These are phyloP conservation scores for Cottus gobio DNA, from an alignment of 2,113 vertebrate genomes.

Conservation along the genomic window DNA sequence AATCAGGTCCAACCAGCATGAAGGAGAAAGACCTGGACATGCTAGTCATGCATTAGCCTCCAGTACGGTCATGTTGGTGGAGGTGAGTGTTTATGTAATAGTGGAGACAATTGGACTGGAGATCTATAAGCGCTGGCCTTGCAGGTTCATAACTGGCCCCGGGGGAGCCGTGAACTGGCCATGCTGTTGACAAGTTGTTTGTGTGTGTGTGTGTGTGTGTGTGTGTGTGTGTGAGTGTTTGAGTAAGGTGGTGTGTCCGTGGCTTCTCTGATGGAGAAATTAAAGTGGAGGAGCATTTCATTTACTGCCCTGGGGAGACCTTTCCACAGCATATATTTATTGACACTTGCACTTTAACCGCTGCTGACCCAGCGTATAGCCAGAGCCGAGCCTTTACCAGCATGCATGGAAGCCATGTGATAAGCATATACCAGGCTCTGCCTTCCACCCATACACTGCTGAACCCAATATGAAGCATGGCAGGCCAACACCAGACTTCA, in stretches of 20 bases:
- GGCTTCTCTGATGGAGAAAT: constrained; percentile 52
- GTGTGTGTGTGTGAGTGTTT: constrained; percentile 33
- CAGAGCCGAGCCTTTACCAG: constrained; percentile 16
- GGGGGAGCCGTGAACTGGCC: constrained; percentile 68
- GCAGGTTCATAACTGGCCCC: constrained; percentile 75
- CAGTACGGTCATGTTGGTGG: not conserved
- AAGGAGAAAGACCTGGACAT: not conserved
- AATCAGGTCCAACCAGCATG: not conserved
- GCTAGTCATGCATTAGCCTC: constrained; percentile 6
- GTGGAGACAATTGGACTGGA: constrained; percentile 20
- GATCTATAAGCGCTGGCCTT: constrained; percentile 76
- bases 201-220: constrained; percentile 15
- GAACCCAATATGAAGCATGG: not conserved
- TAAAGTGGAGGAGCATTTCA: constrained; percentile 60
- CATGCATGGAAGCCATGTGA: constrained; percentile 11
- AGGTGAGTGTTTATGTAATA: constrained; percentile 35
- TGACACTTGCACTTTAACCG: constrained; percentile 61
- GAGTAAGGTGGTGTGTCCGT: constrained; percentile 2
- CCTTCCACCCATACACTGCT: constrained; percentile 7
- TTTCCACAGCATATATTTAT: constrained; percentile 64
- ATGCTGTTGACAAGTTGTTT: constrained; percentile 57
- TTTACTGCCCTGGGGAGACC: constrained; percentile 69
- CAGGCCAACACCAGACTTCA: not conserved
- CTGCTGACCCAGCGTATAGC: constrained; percentile 63
- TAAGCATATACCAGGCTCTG: constrained; percentile 27